Evolutionary conservation across 2,888 invertebrate genomes (phyloP), one percentile per base, ranked within the genome.

Genomic region (Volucella bombylans): DNA sequence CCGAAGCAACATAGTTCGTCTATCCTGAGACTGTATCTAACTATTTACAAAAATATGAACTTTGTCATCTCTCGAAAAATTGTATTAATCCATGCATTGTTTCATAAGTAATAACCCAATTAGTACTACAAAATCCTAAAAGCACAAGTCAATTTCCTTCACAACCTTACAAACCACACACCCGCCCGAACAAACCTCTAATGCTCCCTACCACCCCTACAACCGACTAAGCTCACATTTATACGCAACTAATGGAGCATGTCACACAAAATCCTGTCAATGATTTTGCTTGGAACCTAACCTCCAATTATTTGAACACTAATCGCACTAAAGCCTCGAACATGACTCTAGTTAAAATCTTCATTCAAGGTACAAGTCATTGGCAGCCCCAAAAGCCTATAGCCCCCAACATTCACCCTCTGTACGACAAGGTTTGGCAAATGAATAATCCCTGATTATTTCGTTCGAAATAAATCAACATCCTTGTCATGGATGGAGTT

Each of bases 401-500:
- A 23, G 18, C 18, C 18, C 18, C 18, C 18, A 23, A 45, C 47
- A 47, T 47, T 61, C 15, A 39, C 45, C 10, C n/a, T 8, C 15
- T 12, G n/a, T 12, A 8, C 11, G 1, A 38, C 12, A 12, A 54
- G 55, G 10, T 15, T 73, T 69, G 59, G 62, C 69, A 79, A 79
- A 83, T 83, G 82, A 79, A 83, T 83, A 83, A 83, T 83, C 79
- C 52, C 43, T 83, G 79, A 79, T 83, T 83, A 83, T 79, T 82
- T 71, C 65, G 64, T 55, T 74, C 41, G 79, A 83, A 79, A 83
- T 83, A 83, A 83, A 83, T 83, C 82, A 83, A 79, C 82, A 65
- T 79, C 73, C 64, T 59, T 71, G 73, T 74, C 82, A 79, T 64
- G 79, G 65, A 18, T 15, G 43, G 64, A 69, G 69, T 52, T 52